Evolutionary conservation across 1,140 invertebrate genomes (phyloP).

Genomic region (Papilio polytes): DNA sequence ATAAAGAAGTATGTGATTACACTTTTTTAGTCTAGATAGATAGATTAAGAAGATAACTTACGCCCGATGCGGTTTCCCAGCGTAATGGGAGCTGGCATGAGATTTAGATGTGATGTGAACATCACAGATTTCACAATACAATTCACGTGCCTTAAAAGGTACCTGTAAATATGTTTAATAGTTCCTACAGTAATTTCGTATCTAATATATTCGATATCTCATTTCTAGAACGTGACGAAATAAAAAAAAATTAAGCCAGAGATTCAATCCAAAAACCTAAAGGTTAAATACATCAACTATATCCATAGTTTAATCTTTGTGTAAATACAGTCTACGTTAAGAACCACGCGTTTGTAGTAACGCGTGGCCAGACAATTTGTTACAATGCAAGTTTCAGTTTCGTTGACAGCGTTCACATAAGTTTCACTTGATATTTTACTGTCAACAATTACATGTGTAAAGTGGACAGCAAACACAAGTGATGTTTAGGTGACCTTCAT

Average conservation of each 20-base stretch:
- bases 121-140: conserved; percentile 75
- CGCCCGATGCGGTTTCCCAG: conserved; percentile 67
- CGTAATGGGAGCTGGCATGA: conserved; percentile 68
- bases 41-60: conserved; percentile 49
- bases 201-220: not conserved
- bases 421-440: conserved; percentile 56
- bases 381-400: conserved; percentile 67
- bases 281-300: not conserved
- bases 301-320: not conserved
- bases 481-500: conserved; percentile 17
- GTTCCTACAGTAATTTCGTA: not conserved
- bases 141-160: conserved; percentile 64
- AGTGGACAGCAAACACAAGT: conserved; percentile 53
- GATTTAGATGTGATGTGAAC: conserved; percentile 70
- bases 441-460: conserved; percentile 45
- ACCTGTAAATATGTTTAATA: conserved; percentile 53
- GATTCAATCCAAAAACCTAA: not conserved
- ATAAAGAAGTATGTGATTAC: no score
- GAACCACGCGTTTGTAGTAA: conserved; percentile 53
- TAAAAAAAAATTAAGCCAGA: not conserved
- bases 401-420: conserved; percentile 66
- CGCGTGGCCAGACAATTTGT: conserved; percentile 66
- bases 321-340: not conserved
- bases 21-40: no score
- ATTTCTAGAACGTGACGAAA: not conserved